Evolutionary conservation across 2,113 vertebrate species (phyloP), one percentile per base, ranked within the genome.

Genomic region (Corythornis cristatus): DNA sequence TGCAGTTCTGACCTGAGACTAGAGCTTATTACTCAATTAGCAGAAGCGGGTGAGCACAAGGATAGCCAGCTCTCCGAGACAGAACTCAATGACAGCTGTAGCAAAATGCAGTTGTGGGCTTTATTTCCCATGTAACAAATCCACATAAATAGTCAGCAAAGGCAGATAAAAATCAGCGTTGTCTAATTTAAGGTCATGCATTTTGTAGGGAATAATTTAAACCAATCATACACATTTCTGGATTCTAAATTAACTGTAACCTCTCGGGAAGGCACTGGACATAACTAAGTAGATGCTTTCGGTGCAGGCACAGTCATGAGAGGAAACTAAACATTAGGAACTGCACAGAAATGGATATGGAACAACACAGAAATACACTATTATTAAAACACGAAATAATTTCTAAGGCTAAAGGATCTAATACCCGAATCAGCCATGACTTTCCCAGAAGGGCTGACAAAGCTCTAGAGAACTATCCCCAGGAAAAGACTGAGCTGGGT

Each of bases 161-260:
- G 33, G 35, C 21, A 73, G 78, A 72, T 19, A 13, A 73, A 92
- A 92, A 35, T 78, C 87, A 87, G 46, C 0, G 0, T 23, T 31
- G 61, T 28, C 40, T 86, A 57, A 91, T 90, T 61, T 78, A 77
- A 90, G 56, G 68, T 53, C 83, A 83, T 43, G 20, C 33, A 64
- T 90, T 78, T 91, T 72, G 48, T 21, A 91, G 65, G 62, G 76
- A 93, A 72, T 61, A 86, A 83, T 83, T 88, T 88, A 67, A 91
- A 86, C n/a, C 48, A 88, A 86, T 35, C 23, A 61, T 48, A 62
- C 13, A 54, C n/a, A 88, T 75, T 72, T 48, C 76, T 86, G 83
- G 60, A 86, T 83, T 83, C 57, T 56, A 75, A 88, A 95, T 74
- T 80, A 83, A 83, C 75, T 35, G 37, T 43, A 86, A 71, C 46